Conservation (phyloP, 2,888 invertebrate genomes). For the Sphaerophoria rueppellii region DNA sequence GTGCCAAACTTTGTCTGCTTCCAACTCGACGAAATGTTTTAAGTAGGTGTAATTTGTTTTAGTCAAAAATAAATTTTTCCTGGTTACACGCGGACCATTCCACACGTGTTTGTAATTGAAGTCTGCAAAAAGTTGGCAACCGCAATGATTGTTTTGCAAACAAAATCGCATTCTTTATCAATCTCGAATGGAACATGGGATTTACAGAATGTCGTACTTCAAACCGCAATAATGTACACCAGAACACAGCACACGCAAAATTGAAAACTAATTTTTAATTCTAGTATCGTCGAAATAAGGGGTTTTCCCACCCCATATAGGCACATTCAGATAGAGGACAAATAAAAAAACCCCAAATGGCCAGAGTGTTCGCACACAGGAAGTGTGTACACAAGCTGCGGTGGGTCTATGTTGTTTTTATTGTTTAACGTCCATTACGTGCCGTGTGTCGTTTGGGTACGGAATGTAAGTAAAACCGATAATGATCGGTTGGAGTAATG, state of each 20-base stretch:
- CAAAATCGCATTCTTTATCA: background rate
- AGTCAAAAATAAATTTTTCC: conserved; percentile 36
- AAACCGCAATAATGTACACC: no score
- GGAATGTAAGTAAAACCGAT: background rate
- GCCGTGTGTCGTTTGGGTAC: background rate
- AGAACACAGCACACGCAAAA: background rate
- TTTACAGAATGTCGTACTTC: background rate
- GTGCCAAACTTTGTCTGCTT: conserved; percentile 7
- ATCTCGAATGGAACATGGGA: background rate
- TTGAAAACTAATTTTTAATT: conserved; percentile 13
- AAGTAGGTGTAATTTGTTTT: conserved; percentile 16
- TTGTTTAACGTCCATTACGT: conserved; percentile 22
- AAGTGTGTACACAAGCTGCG: background rate
- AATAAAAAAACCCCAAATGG: background rate
- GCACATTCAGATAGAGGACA: background rate
- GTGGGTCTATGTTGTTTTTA: conserved; percentile 1
- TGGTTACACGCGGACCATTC: conserved; percentile 15
- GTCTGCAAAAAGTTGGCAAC: background rate
- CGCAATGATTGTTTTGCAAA: background rate
- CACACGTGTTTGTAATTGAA: conserved; percentile 46
- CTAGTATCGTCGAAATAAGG: background rate
- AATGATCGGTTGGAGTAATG: background rate
- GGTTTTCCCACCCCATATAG: conserved; percentile 17
- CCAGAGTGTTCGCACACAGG: conserved; percentile 1
- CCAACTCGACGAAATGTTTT: conserved; percentile 32